Conservation (phyloP, 2,888 invertebrate genomes). For the Cataglyphis rosenhaueri region DNA sequence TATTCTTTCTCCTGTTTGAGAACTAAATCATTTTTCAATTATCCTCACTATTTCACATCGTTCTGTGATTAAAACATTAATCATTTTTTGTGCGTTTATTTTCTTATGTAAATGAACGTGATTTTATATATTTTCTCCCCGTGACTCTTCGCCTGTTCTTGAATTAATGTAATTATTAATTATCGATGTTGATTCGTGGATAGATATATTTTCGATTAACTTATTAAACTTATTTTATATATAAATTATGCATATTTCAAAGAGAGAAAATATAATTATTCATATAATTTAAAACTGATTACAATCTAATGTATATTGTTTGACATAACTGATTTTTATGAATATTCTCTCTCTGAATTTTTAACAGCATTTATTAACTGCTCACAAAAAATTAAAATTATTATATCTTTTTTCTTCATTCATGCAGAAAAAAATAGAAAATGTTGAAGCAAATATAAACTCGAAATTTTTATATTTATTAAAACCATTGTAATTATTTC, state of each 20-base stretch:
- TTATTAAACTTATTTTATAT: conserved; percentile 47
- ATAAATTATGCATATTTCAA: background rate
- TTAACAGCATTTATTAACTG: background rate
- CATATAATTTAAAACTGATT: background rate
- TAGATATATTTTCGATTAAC: conserved; percentile 71
- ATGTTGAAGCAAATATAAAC: conserved; percentile 1
- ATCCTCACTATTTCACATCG: background rate
- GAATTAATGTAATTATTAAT: conserved; percentile 83
- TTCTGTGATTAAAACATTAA: conserved; percentile 3
- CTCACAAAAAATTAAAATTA: conserved; percentile 8
- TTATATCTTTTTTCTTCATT: background rate
- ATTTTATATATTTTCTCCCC: conserved; percentile 37
- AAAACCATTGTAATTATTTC: conserved; percentile 9
- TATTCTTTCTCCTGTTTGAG: background rate
- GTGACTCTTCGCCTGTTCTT: conserved; percentile 75
- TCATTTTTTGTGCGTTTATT: background rate
- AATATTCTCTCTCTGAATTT: background rate
- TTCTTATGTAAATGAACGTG: conserved; percentile 17
- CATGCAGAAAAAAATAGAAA: background rate
- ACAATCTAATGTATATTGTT: background rate
- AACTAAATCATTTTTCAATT: conserved; percentile 5
- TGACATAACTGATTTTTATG: background rate
- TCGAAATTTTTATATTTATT: conserved; percentile 7
- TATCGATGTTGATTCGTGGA: conserved; percentile 78
- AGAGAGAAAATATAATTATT: conserved; percentile 25